phyloP scores from a whole-genome alignment of 2,113 vertebrate genomes.

The Zosterops lateralis region DNA sequence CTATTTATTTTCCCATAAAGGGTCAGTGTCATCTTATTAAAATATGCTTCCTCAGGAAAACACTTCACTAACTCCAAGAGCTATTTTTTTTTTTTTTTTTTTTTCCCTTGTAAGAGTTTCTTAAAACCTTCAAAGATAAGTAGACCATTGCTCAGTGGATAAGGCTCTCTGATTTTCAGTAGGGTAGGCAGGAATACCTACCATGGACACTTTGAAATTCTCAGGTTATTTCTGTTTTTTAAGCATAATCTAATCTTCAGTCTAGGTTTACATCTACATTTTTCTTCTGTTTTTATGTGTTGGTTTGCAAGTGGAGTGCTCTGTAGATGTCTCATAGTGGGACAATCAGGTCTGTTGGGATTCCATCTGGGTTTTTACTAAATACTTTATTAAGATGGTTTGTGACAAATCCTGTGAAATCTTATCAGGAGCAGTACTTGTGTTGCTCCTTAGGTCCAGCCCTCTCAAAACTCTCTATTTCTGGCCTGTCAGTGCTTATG shows the following conservation, averaged over 20 bases:
- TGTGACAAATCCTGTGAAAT: neutral
- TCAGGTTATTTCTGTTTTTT: neutral
- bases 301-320: neutral
- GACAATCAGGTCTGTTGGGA: neutral
- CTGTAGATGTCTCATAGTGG: neutral
- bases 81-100: accelerated
- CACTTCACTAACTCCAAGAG: neutral
- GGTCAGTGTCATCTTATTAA: neutral
- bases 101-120: neutral
- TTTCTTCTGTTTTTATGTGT: neutral
- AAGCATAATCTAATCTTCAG: neutral
- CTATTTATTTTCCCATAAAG: neutral
- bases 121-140: neutral
- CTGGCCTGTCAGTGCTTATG: neutral
- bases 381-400: neutral
- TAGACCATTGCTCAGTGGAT: neutral
- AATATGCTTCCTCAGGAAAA: neutral
- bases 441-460: neutral
- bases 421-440: neutral
- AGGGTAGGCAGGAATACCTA: neutral
- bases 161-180: neutral
- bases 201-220: neutral
- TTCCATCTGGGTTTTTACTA: neutral
- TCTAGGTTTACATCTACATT: neutral
- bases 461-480: neutral